Percentiles rank a stretch among this genome's conserved stretches.
These are phyloP conservation scores for Odocoileus hemionus DNA, from an alignment of 2,113 vertebrate genomes.

Conservation along the genomic window DNA sequence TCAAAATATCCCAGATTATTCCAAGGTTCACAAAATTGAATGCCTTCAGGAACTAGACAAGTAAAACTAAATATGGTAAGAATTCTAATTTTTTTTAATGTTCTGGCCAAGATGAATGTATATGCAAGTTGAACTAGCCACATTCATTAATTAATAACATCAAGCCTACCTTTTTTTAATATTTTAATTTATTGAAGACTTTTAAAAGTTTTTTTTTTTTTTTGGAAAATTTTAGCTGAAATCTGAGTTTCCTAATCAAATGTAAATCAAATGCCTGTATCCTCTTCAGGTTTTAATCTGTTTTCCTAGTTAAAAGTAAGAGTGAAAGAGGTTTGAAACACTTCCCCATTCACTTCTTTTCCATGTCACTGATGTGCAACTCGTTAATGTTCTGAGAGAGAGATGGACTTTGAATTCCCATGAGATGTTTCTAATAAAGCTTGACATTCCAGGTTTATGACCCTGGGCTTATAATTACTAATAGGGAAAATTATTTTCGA, in stretches of 20 bases:
- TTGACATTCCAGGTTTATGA: background rate
- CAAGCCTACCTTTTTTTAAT: background rate
- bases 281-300: background rate
- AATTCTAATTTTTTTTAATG: background rate
- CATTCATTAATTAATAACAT: background rate
- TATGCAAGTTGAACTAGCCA: background rate
- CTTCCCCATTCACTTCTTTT: background rate
- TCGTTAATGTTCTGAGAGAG: background rate
- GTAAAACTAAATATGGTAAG: background rate
- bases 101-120: background rate
- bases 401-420: background rate
- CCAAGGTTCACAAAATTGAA: background rate
- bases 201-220: background rate
- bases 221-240: background rate
- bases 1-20: background rate
- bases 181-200: background rate
- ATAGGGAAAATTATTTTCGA: background rate
- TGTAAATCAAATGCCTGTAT: background rate
- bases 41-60: background rate
- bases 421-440: background rate
- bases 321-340: background rate
- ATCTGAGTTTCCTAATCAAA: background rate
- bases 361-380: background rate
- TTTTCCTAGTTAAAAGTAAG: constrained; percentile 3
- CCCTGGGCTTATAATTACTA: background rate